Conservation (phyloP, 2,113 vertebrate species). For the Labeo rohita region DNA sequence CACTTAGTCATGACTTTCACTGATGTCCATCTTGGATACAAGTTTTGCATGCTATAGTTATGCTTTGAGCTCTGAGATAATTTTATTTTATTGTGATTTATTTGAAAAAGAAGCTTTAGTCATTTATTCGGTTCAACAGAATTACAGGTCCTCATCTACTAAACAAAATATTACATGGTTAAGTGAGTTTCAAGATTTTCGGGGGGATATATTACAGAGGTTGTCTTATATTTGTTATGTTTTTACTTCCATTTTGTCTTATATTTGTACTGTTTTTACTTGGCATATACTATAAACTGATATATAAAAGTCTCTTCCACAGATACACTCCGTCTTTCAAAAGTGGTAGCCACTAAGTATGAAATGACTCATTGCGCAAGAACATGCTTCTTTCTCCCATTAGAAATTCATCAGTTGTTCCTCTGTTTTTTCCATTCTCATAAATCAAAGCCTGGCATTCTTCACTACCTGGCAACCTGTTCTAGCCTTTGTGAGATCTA, state of each 20-base stretch:
- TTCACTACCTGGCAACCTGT: neutral
- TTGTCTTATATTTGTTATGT: neutral
- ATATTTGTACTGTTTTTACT: neutral
- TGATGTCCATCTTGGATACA: neutral
- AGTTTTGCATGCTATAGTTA: neutral
- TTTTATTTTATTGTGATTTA: neutral
- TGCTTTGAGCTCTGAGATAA: neutral
- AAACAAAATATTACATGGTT: neutral
- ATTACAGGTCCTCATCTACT: neutral
- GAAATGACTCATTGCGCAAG: neutral
- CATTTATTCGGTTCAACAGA: neutral
- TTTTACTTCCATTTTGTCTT: neutral
- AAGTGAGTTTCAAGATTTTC: neutral
- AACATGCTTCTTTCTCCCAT: neutral
- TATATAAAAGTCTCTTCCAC: neutral
- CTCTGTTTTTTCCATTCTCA: neutral
- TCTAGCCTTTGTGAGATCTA: slow-evolving; percentile 6
- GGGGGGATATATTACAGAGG: neutral
- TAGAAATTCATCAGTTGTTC: slow-evolving; percentile 11
- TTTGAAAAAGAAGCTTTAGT: neutral
- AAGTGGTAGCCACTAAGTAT: slow-evolving; percentile 1
- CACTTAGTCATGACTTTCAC: neutral
- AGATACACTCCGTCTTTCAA: neutral
- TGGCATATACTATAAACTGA: neutral
- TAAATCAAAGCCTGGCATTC: slow-evolving; percentile 31